Evolutionary conservation across 2,113 vertebrate genomes (phyloP).

Genomic region (Nettapus auritus): DNA sequence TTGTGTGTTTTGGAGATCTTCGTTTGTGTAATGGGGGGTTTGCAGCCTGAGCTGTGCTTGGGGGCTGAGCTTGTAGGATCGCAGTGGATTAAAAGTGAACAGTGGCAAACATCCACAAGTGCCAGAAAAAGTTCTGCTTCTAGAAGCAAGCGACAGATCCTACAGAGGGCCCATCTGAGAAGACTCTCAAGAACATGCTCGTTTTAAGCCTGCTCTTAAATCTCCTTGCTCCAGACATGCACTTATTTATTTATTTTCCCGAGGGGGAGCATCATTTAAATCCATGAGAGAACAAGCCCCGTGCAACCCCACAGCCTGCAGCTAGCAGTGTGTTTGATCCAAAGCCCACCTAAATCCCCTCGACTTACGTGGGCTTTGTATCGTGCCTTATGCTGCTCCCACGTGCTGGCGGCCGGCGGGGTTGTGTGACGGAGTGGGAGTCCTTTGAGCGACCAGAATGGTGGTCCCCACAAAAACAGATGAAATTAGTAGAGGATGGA

Average conservation of each 20-base stretch:
- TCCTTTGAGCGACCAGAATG: too few species aligned
- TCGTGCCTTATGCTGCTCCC: background rate
- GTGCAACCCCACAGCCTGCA: background rate
- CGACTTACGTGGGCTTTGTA: background rate
- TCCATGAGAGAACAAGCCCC: background rate
- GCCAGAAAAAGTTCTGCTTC: background rate
- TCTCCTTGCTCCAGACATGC: background rate
- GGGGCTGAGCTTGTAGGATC: background rate
- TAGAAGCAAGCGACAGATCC: background rate
- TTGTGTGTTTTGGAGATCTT: background rate
- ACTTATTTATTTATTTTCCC: background rate
- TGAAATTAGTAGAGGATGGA: background rate
- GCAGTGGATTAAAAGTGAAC: background rate
- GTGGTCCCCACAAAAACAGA: background rate
- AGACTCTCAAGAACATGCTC: background rate
- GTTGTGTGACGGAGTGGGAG: too few species aligned
- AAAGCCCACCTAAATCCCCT: background rate
- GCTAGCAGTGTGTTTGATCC: background rate
- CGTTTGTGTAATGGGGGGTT: background rate
- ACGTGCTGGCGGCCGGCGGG: background rate
- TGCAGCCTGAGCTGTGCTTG: accelerated
- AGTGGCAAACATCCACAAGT: background rate
- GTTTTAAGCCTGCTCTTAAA: background rate
- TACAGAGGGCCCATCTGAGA: background rate
- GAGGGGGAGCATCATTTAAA: background rate